Evolutionary conservation across 2,888 invertebrate genomes (phyloP), one percentile per base, ranked within the genome.

Genomic region (Tortrix viridana): DNA sequence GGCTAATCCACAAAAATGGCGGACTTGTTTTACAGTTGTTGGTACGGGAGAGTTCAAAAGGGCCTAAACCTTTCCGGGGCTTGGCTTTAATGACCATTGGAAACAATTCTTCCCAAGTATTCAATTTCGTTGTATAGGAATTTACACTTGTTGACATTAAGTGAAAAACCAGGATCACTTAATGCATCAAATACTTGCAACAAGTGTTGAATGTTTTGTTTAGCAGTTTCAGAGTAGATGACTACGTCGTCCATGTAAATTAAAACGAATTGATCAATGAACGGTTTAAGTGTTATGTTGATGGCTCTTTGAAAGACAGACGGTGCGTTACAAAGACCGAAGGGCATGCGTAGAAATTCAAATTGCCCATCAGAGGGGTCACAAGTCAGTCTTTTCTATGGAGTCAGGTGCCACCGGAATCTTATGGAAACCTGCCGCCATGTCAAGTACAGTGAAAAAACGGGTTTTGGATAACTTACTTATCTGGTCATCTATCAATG

Each of bases 371-470:
- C n/a, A n/a, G n/a, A n/a, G n/a, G n/a, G n/a, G n/a, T 43, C 12
- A 38, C 52, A 37, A 52, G 9, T 37, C 32, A 3, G 52, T 52
- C 22, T 52, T 52, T 32, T 38, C 50, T 60, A 69, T 50, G 61
- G 66, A 63, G 60, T 59, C 9, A 65, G 19, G 46, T 60, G 64
- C 37, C 60, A 68, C 5, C 47, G 65, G 67, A n/a, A 59, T 59
- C 2, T 68, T 55, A 20, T 53, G 53, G 16, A 54, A 52, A 41
- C 22, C 22, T 1, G 41, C 41, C 1, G 41, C 19, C 22, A 41
- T 54, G 7, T 38, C 26, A 5, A 46, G n/a, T 6, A 37, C 50
- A 2, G 48, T 20, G 18, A 61, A 49, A 14, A 54, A 55, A 43
- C 43, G 38, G 19, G 55, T 49, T 32, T 43, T 23, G 1, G 55